These are phyloP conservation scores for Brachionus plicatilis DNA, from an alignment of 1,140 invertebrate species.

Conservation along the genomic window DNA sequence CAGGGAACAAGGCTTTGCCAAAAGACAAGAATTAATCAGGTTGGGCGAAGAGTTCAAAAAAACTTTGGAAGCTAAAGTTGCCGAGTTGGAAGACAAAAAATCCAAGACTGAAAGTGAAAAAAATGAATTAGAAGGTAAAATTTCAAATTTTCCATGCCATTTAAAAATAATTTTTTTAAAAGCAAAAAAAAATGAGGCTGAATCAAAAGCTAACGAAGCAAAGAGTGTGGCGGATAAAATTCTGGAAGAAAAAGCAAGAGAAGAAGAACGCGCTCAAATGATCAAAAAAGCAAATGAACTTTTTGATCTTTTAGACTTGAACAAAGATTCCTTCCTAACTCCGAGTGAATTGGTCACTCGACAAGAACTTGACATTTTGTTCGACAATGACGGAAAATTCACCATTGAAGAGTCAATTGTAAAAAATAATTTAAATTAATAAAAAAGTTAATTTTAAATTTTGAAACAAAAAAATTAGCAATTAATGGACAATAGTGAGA, in stretches of 20 bases:
- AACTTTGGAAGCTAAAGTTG: constrained; percentile 5
- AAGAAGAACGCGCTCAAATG: constrained; percentile 52
- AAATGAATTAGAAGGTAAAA: neutral
- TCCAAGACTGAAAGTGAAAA: neutral
- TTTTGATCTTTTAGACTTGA: constrained; percentile 17
- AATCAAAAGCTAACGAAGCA: constrained; percentile 31
- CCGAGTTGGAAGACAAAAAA: constrained; percentile 16
- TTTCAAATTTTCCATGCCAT: neutral
- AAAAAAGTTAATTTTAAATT: neutral
- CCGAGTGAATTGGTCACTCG: neutral
- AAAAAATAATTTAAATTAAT: neutral
- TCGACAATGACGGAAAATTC: constrained; percentile 35
- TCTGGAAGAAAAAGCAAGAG: constrained; percentile 52
- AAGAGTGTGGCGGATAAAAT: constrained; percentile 48
- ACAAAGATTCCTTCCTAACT: neutral
- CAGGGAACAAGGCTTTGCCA: constrained; percentile 69
- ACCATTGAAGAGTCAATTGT: constrained; percentile 30
- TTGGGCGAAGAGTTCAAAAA: constrained; percentile 59
- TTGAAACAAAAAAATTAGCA: neutral
- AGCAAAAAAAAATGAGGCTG: constrained; percentile 15
- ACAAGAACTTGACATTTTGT: constrained; percentile 10
- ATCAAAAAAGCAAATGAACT: constrained; percentile 28
- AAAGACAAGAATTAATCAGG: constrained; percentile 69
- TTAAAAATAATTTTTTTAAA: neutral
- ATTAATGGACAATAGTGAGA: constrained; percentile 11